Evolutionary conservation across 37 sponge, comb jelly and placozoan genomes (phyloP).

Genomic region (Eunapius fragilis): DNA sequence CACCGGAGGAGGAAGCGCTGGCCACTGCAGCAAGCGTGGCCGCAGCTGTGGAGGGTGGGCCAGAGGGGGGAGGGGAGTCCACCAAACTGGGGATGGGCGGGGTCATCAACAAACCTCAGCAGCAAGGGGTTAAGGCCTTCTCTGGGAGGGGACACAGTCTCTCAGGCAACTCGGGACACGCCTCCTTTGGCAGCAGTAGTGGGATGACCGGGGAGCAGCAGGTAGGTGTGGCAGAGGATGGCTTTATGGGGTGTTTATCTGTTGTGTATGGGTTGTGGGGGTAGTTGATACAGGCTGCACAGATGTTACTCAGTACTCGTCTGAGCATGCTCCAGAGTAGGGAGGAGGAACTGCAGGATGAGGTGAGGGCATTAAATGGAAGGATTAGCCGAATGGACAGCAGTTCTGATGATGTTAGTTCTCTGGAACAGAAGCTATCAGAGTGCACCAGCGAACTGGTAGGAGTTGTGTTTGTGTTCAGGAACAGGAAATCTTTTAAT

Average conservation of each 20-base stretch:
- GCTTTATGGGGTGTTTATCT: conserved; percentile 24
- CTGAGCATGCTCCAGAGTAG: conserved; percentile 9
- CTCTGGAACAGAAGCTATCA: conserved; percentile 3
- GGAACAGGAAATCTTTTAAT: too few relatives aligned
- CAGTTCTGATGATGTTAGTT: background rate
- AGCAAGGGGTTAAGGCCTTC: conserved; percentile 64
- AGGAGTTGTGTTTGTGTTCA: background rate
- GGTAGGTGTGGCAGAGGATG: background rate
- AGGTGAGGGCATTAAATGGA: conserved; percentile 47
- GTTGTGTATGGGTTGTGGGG: conserved; percentile 29
- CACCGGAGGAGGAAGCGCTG: conserved; percentile 41
- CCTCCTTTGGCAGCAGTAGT: background rate
- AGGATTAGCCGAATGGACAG: conserved; percentile 19
- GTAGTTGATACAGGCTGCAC: background rate
- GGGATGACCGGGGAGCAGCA: background rate
- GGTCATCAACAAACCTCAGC: background rate
- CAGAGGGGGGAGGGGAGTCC: conserved; percentile 2
- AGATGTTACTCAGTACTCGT: conserved; percentile 16
- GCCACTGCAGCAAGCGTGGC: background rate
- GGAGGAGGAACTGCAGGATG: conserved; percentile 24
- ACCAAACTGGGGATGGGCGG: background rate
- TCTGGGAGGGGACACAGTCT: conserved; percentile 76
- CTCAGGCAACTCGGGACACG: background rate
- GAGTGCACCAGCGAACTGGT: conserved; percentile 51
- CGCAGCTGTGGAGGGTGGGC: background rate